Evolutionary conservation across 2,797 vertebrate genomes (phyloP), one percentile per base, ranked within the genome.

Genomic region (Macropus fuliginosus): DNA sequence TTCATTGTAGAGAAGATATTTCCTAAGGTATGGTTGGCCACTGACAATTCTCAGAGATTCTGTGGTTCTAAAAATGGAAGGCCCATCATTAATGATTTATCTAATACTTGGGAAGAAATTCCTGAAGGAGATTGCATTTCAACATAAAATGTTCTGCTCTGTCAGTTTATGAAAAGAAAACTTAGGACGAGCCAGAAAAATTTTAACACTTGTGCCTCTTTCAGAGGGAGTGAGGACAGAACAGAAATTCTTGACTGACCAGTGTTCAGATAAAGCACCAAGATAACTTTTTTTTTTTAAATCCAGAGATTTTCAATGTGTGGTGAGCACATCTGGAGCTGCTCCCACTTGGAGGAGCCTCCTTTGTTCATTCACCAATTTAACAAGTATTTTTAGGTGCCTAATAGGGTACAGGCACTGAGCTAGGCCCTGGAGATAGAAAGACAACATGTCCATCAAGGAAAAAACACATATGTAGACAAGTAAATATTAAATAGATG

Each of bases 261-360:
- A 46, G 16, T 0, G 12, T 34, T 55, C 18, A 1, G 21, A 54
- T 3, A 0, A 0, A 0, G 0, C 54, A 55, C 66, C 13, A 4
- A 54, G 0, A 29, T 0, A 18, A 66, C 27, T 62, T 29, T 62
- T 62, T 59, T 59, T 59, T 31, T 57, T 59, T 29, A 11, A 8
- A 12, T 0, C 8, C 5, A 50, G 56, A 40, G 56, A 34, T 50
- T 91, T 56, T 87, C 55, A 74, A 18, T 31, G 24, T 10, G 9
- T 29, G 0, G 8, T 0, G 5, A 62, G 31, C 4, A 62, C 4
- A 62, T 4, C 11, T 55, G 9, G 5, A n/a, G 28, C 55, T 56
- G 54, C 12, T 14, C 0, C 4, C n/a, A 21, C 57, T n/a, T 31
- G 10, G 46, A 90, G 55, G 74, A 81, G 40, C 8, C 40, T 81